phyloP scores from a whole-genome alignment of 2,888 invertebrate genomes.

The Rhaphigaster nebulosa region DNA sequence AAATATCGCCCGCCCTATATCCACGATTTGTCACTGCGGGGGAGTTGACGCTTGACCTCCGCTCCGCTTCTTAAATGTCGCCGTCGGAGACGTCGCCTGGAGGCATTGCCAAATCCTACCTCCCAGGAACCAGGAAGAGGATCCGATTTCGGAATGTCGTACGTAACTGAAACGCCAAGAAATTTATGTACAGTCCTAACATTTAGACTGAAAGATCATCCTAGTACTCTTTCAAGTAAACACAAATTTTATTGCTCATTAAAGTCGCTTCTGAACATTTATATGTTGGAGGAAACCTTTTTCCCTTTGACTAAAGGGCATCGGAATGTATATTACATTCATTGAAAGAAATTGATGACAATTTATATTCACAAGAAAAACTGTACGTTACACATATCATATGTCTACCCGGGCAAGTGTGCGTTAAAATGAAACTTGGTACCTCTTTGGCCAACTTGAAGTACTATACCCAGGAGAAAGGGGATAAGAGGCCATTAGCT shows the following conservation, averaged over 20 bases:
- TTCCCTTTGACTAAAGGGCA: background rate
- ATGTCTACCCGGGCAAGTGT: too few species aligned
- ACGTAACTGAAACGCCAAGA: background rate
- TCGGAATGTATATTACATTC: too few species aligned
- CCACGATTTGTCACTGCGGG: slow-evolving; percentile 48
- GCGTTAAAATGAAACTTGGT: too few species aligned
- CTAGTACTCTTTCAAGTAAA: background rate
- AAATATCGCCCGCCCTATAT: slow-evolving; percentile 45
- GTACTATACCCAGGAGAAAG: too few species aligned
- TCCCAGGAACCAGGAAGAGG: slow-evolving; percentile 15
- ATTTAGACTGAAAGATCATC: background rate
- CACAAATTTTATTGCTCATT: background rate
- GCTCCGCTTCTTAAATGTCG: slow-evolving; percentile 39
- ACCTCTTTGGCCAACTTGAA: too few species aligned
- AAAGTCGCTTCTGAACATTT: background rate
- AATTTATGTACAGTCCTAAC: background rate
- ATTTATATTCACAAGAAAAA: too few species aligned
- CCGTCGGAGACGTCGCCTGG: background rate
- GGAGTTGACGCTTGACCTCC: slow-evolving; percentile 29
- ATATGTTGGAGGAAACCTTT: background rate
- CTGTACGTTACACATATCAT: too few species aligned
- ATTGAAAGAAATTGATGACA: too few species aligned
- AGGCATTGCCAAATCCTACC: slow-evolving; percentile 23
- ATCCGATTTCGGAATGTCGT: slow-evolving; percentile 3
- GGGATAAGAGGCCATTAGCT: too few species aligned